A percentile compares a stretch with the other conserved stretches of the same genome.
phyloP scores from a whole-genome alignment of 2,797 vertebrate species.

The Erethizon dorsatum region DNA sequence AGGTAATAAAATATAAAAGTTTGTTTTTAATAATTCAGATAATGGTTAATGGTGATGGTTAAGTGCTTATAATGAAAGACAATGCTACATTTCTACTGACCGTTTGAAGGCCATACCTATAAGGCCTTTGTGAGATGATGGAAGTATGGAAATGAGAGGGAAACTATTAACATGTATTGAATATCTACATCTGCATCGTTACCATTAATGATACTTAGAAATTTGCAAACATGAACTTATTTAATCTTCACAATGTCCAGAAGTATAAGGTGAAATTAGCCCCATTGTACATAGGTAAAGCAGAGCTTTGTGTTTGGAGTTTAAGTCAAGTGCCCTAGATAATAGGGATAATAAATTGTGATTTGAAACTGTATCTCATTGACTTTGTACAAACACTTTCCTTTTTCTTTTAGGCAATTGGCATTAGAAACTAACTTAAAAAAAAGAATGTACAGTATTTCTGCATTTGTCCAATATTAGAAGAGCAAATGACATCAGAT shows the following conservation, averaged over 20 bases:
- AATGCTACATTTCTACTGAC: neutral
- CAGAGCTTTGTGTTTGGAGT: neutral
- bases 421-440: neutral
- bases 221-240: neutral
- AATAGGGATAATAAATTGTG: neutral
- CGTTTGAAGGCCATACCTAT: neutral
- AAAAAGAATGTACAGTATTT: neutral
- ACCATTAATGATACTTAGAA: neutral
- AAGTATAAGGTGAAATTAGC: neutral
- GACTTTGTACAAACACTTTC: neutral
- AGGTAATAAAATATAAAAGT: neutral
- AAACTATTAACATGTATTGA: neutral
- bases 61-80: neutral
- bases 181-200: neutral
- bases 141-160: neutral
- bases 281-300: neutral
- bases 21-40: constrained; percentile 42
- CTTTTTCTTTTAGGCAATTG: neutral
- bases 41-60: neutral
- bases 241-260: neutral
- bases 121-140: neutral
- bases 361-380: neutral
- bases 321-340: neutral
- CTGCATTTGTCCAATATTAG: neutral
- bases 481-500: neutral